Conservation (phyloP, 37 sponge, comb jelly and placozoan genomes). For the Oopsacas minuta region DNA sequence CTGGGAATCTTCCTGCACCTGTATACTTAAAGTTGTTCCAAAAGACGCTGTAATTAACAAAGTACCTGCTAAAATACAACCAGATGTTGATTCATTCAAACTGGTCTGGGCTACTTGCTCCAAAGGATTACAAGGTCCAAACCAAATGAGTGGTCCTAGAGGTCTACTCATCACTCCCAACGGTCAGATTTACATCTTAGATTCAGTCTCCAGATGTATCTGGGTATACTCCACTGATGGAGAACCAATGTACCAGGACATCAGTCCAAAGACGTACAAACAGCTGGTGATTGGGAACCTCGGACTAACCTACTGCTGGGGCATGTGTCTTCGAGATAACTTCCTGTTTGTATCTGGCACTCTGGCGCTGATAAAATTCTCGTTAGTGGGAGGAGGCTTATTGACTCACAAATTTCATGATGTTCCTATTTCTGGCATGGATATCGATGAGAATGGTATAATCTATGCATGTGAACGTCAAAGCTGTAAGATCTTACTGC, state of each 20-base stretch:
- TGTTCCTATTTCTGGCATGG: background rate
- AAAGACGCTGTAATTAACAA: background rate
- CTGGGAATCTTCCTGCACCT: constrained; percentile 5
- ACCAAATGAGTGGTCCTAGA: background rate
- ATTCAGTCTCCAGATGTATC: background rate
- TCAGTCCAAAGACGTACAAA: background rate
- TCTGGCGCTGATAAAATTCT: background rate
- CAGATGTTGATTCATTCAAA: background rate
- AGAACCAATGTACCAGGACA: constrained; percentile 15
- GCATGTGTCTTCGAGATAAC: background rate
- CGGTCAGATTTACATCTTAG: background rate
- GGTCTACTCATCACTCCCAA: background rate
- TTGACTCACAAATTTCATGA: background rate
- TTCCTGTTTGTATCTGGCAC: background rate
- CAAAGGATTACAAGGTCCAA: background rate
- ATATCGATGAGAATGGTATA: background rate
- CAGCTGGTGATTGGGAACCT: constrained; percentile 2
- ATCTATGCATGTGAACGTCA: background rate
- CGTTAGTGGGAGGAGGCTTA: background rate
- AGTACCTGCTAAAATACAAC: background rate
- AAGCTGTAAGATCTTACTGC: background rate
- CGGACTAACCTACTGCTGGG: background rate
- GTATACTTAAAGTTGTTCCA: background rate
- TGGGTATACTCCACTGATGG: constrained; percentile 6
- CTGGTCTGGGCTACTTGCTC: constrained; percentile 3